These are phyloP conservation scores for Sphaeridia pumilis DNA, from an alignment of 2,888 invertebrate species.

Conservation along the genomic window DNA sequence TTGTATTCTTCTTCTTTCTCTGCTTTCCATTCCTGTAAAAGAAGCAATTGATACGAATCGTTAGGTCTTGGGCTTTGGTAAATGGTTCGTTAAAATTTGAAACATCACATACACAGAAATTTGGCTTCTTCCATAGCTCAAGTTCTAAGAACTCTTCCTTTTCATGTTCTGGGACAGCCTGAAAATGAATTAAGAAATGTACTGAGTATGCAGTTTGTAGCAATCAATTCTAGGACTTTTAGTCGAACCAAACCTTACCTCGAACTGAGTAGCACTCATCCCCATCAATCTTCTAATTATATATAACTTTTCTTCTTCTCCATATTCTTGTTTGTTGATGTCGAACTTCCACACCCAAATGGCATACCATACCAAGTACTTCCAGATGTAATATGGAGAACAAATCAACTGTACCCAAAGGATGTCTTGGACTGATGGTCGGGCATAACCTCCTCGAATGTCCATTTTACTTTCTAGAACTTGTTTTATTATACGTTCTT, in stretches of 20 bases:
- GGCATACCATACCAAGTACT: slow-evolving; percentile 60
- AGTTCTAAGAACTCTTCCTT: slow-evolving; percentile 58
- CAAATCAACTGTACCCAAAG: slow-evolving; percentile 73
- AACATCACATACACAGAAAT: slow-evolving; percentile 50
- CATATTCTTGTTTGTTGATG: slow-evolving; percentile 62
- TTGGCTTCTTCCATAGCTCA: slow-evolving; percentile 71
- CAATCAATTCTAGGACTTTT: not conserved
- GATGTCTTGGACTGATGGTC: slow-evolving; percentile 63
- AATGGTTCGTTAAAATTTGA: no score
- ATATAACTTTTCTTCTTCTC: slow-evolving; percentile 69
- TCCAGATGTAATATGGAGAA: slow-evolving; percentile 59
- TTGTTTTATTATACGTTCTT: slow-evolving; percentile 63
- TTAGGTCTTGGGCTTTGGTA: not conserved
- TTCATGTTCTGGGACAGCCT: slow-evolving; percentile 59
- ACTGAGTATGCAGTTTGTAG: not conserved
- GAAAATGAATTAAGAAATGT: not conserved
- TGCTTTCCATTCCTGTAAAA: slow-evolving; percentile 55
- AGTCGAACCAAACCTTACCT: slow-evolving; percentile 39
- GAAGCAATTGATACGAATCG: not conserved
- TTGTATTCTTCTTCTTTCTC: slow-evolving; percentile 74
- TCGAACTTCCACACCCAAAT: slow-evolving; percentile 72
- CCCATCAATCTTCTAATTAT: slow-evolving; percentile 66
- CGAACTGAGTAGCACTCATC: slow-evolving; percentile 44
- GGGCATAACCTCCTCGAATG: slow-evolving; percentile 82
- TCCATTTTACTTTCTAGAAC: slow-evolving; percentile 88